Evolutionary conservation across 2,888 invertebrate species (phyloP), one percentile per base, ranked within the genome.

Genomic region (Poecilus cupreus): DNA sequence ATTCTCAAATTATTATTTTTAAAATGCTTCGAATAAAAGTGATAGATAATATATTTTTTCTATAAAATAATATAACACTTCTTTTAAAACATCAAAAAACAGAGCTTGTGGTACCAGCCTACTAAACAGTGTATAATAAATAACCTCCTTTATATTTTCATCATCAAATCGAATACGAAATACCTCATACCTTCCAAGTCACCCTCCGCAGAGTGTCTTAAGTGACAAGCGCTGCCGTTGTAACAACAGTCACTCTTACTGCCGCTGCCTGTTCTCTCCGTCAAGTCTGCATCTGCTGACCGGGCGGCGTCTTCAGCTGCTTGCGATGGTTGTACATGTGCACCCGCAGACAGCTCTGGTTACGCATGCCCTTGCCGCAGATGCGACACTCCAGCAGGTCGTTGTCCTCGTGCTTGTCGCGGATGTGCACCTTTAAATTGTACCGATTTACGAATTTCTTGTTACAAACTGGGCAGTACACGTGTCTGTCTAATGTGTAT

Each of bases 351-450:
- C 93, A 93, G 32, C 92, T 92, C 72, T 91, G 91, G 85, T 93
- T 93, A 82, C 93, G 89, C 92, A 93, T 93, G 6, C 91, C 90
- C 86, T 94, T 94, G 85, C 94, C 93, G 87, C 94, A 94, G 80
- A 94, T 91, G 84, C 92, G 91, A 88, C 94, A 94, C 85, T 93
- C 93, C 80, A 94, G 90, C 22, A 92, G 93, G 85, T 93, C 92
- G 83, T 91, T 91, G 8, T 92, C 92, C 85, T 93, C 94, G 87
- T 94, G 94, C 86, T 94, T 94, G 88, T 94, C 94, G 26, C 94
- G 90, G 64, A 94, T 92, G 86, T 94, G 94, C 46, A 94, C 92
- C 87, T 94, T 94, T 86, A 94, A 89, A 88, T 94, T 94, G 89
- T 93, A 93, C 4, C 93, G 91, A 88, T 93, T 93, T 80, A 92